A percentile compares a stretch with the other conserved stretches of the same genome.
phyloP scores from a whole-genome alignment of 2,888 invertebrate genomes.

The Nasonovia ribisnigri region DNA sequence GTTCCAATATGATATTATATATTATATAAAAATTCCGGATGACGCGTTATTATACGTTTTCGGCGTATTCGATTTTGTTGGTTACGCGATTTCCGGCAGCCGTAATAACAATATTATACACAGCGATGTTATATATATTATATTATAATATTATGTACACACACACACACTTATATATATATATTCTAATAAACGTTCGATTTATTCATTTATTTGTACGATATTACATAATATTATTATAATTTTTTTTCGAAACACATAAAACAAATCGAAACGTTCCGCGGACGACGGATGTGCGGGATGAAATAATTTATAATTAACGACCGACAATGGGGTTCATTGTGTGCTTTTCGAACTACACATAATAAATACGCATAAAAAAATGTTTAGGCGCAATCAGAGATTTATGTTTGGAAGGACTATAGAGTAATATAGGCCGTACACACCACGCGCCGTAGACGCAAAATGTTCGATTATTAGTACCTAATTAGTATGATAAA shows the following conservation, averaged over 20 bases:
- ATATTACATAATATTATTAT: neutral
- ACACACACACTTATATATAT: neutral
- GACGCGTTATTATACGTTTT: neutral
- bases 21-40: neutral
- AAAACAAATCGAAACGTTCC: neutral
- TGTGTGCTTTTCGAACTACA: neutral
- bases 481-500: neutral
- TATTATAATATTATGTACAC: too few species aligned
- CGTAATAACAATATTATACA: neutral
- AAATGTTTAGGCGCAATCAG: neutral
- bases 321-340: conserved; percentile 22
- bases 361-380: neutral
- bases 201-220: neutral
- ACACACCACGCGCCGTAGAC: neutral
- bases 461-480: neutral
- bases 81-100: conserved; percentile 7
- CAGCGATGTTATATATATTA: neutral
- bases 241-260: neutral
- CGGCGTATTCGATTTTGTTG: neutral
- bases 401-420: neutral
- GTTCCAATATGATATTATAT: neutral
- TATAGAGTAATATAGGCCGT: neutral
- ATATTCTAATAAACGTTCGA: neutral
- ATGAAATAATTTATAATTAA: conserved; percentile 11
- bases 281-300: neutral